Evolutionary conservation across 2,888 invertebrate genomes (phyloP).

Genomic region (Flexamia atlantica): DNA sequence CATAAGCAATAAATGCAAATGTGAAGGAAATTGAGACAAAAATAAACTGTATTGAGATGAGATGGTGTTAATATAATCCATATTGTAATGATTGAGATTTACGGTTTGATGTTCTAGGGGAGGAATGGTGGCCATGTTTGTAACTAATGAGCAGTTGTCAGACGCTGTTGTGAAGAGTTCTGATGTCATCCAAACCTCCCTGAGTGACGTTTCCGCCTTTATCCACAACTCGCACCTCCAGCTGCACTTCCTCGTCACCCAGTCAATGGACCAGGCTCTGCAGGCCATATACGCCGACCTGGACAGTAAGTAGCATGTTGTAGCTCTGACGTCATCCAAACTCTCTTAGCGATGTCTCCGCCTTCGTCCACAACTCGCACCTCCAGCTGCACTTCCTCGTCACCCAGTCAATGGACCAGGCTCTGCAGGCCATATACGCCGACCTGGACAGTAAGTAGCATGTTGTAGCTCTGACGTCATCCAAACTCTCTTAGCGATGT

Average conservation of each 20-base stretch:
- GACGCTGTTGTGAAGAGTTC: conserved; percentile 78
- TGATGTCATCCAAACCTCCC: conserved; percentile 77
- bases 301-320: conserved; percentile 77
- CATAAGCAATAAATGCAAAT: too few species aligned
- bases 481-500: conserved; percentile 80
- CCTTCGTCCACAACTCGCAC: conserved; percentile 81
- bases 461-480: conserved; percentile 76
- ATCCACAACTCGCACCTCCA: conserved; percentile 81
- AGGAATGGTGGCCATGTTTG: conserved; percentile 79
- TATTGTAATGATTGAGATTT: background rate
- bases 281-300: conserved; percentile 81
- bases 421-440: conserved; percentile 79
- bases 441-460: conserved; percentile 81
- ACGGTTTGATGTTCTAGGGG: conserved; percentile 74
- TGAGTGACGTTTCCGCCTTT: conserved; percentile 81
- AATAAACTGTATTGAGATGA: too few species aligned
- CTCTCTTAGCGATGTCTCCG: conserved; percentile 80
- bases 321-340: conserved; percentile 77
- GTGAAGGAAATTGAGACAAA: too few species aligned
- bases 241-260: conserved; percentile 79
- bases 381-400: conserved; percentile 80
- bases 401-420: conserved; percentile 79
- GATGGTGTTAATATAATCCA: too few species aligned
- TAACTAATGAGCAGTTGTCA: conserved; percentile 81
- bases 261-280: conserved; percentile 80